A percentile compares a stretch with the other conserved stretches of the same genome.
These are phyloP conservation scores for Eupithecia tripunctaria DNA, from an alignment of 2,888 invertebrate genomes.

Conservation along the genomic window DNA sequence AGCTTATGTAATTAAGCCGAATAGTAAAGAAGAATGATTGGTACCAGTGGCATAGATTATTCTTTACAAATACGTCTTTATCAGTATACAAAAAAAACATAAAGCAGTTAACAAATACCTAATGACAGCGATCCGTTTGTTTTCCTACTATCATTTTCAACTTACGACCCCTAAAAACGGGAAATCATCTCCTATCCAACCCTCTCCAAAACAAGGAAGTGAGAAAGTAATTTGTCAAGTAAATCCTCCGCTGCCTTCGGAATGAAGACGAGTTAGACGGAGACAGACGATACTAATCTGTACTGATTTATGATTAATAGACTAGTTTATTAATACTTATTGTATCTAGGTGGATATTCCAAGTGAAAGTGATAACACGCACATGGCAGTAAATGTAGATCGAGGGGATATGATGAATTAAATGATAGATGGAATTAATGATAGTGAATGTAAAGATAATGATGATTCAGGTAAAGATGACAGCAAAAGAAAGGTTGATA, in stretches of 20 bases:
- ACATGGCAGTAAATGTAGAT: slow-evolving; percentile 24
- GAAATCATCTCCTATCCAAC: slow-evolving; percentile 32
- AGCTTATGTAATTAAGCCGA: neutral
- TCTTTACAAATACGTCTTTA: neutral
- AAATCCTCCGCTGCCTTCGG: slow-evolving; percentile 62
- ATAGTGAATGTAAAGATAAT: neutral
- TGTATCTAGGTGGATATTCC: slow-evolving; percentile 54
- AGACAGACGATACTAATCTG: slow-evolving; percentile 42
- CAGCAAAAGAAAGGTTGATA: neutral
- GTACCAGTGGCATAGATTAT: neutral
- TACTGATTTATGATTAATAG: slow-evolving; percentile 69
- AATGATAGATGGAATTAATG: slow-evolving; percentile 9
- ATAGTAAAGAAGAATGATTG: neutral
- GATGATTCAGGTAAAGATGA: neutral
- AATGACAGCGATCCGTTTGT: slow-evolving; percentile 19
- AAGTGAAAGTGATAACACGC: slow-evolving; percentile 33
- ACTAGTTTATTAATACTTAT: slow-evolving; percentile 65
- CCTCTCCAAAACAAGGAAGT: slow-evolving; percentile 65
- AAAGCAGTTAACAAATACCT: slow-evolving; percentile 4
- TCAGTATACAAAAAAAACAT: slow-evolving; percentile 1
- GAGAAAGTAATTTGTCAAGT: slow-evolving; percentile 82
- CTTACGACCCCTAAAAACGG: slow-evolving; percentile 30
- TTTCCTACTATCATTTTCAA: slow-evolving; percentile 32
- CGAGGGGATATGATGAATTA: slow-evolving; percentile 1
- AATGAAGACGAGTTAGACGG: slow-evolving; percentile 47